Evolutionary conservation across 2,797 vertebrate genomes (phyloP).

Genomic region (Clarias laeviceps): DNA sequence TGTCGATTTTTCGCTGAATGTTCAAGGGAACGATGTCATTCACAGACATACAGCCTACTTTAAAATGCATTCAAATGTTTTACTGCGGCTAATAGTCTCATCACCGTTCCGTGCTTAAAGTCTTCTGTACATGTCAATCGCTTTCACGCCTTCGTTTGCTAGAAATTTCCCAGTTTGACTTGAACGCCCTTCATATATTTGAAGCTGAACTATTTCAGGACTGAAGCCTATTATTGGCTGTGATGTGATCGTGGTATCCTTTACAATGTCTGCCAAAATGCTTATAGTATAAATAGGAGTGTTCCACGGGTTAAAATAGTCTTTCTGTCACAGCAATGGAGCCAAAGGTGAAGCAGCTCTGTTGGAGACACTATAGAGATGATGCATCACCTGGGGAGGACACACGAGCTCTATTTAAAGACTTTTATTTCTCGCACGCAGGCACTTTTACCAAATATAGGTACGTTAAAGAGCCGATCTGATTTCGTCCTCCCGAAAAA

Average conservation of each 20-base stretch:
- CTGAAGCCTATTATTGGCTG: background rate
- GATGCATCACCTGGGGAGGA: slow-evolving; percentile 17
- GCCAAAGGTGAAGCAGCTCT: background rate
- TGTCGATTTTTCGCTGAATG: no score
- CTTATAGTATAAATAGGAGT: background rate
- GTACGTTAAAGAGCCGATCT: slow-evolving; percentile 4
- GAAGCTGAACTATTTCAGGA: background rate
- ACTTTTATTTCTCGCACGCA: background rate
- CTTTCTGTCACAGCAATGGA: background rate
- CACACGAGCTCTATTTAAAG: slow-evolving; percentile 18
- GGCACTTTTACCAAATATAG: slow-evolving; percentile 37
- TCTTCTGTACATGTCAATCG: no score
- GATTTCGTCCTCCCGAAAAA: slow-evolving; percentile 1
- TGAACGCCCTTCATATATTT: background rate
- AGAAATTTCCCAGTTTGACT: no score
- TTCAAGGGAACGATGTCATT: no score
- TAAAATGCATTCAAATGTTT: no score
- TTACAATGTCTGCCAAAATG: background rate
- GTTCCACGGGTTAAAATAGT: background rate
- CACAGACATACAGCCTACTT: no score
- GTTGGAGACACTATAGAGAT: background rate
- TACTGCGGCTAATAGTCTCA: no score
- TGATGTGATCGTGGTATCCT: background rate
- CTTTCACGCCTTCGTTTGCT: no score
- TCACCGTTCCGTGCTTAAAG: no score